phyloP scores from a whole-genome alignment of 2,797 vertebrate genomes.

The Enteromius radiatus region DNA sequence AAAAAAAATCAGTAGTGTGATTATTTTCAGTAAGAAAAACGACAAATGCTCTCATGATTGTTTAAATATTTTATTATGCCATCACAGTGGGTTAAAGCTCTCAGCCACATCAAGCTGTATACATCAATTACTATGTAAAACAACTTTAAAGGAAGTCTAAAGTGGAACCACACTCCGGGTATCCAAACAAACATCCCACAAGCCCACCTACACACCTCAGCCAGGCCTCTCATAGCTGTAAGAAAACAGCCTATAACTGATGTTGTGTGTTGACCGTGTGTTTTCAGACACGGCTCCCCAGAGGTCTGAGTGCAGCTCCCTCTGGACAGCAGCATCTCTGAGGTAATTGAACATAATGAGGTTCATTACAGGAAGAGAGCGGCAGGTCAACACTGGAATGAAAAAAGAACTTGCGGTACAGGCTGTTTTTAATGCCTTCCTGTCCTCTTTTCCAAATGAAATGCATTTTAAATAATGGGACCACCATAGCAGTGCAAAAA shows the following conservation, averaged over 20 bases:
- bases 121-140: slow-evolving; percentile 14
- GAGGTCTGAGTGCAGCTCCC: slow-evolving; percentile 34
- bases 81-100: slow-evolving; percentile 25
- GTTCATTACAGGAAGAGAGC: slow-evolving; percentile 54
- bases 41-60: not conserved
- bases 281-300: slow-evolving; percentile 18
- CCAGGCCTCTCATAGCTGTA: slow-evolving; percentile 3
- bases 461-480: slow-evolving; percentile 15
- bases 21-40: not conserved
- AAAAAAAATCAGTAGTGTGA: not conserved
- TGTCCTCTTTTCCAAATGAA: not conserved
- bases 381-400: slow-evolving; percentile 42
- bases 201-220: slow-evolving; percentile 17
- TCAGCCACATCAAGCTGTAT: not conserved
- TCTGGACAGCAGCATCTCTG: slow-evolving; percentile 39
- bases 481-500: not conserved
- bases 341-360: slow-evolving; percentile 57
- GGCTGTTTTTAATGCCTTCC: slow-evolving; percentile 24
- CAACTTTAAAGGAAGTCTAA: slow-evolving; percentile 30
- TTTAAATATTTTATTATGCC: slow-evolving; percentile 5
- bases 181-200: slow-evolving; percentile 34
- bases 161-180: slow-evolving; percentile 29
- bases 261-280: slow-evolving; percentile 24
- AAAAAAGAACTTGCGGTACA: slow-evolving; percentile 28
- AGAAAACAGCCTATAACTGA: slow-evolving; percentile 23